Evolutionary conservation across 2,113 vertebrate species (phyloP), one percentile per base, ranked within the genome.

Genomic region (Gyps fulvus): DNA sequence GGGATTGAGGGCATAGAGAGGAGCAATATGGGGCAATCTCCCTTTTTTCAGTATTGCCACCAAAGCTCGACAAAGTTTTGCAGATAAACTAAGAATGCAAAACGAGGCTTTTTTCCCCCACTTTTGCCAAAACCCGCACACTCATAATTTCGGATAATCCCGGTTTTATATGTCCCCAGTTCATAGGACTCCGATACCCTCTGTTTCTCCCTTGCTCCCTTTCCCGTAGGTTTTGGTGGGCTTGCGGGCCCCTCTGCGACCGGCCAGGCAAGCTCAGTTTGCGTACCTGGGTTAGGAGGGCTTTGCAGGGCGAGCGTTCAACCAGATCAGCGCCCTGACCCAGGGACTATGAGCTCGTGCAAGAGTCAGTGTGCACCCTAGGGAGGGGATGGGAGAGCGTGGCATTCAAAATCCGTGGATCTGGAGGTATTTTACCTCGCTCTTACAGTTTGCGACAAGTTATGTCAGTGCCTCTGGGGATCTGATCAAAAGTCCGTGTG

Each of bases 91-190:
- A 26, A 76, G 69, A 67, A 49, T 14, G 29, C 1, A 1, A 92
- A 72, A 70, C 29, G 1, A 87, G 19, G 27, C 25, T 29, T 49
- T n/a, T 0, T 5, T 5, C 25, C 11, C 12, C 10, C 1, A 2
- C 12, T 57, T 67, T 49, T 76, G n/a, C 29, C 18, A 23, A 40
- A 76, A 13, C 1, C 1, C 13, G 13, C 7, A 18, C 13, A 3
- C 11, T 10, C 31, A 32, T 36, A 0, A 47, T 26, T 59, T 81
- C 45, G 25, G 25, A 34, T 42, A 83, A 59, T 50, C n/a, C 19
- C 2, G 0, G 25, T 50, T 54, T n/a, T 67, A 4, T 13, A 36
- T 4, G 9, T 59, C 32, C 26, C 27, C 31, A 25, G 2, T 27
- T 57, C 3, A 7, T 7, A 47, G 40, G 59, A 7, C 20, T 26